Percentiles rank a stretch among this genome's conserved stretches.
These are phyloP conservation scores for Drosophila setifemur DNA, from an alignment of 1,140 invertebrate species.

Conservation along the genomic window DNA sequence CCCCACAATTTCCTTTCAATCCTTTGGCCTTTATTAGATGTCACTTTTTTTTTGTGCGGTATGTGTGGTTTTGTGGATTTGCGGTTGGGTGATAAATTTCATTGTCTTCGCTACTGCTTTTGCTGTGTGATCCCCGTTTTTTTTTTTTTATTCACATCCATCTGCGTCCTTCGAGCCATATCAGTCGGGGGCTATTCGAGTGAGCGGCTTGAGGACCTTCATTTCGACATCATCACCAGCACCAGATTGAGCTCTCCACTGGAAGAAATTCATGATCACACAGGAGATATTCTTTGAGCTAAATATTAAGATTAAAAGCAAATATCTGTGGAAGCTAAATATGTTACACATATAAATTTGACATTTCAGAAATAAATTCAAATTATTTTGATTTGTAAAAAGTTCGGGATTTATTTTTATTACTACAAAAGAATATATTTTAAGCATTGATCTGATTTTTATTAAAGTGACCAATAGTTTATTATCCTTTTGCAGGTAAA, in stretches of 20 bases:
- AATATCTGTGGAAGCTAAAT: no score
- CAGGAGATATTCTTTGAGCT: no score
- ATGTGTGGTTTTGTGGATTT: constrained; percentile 48
- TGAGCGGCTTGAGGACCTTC: constrained; percentile 34
- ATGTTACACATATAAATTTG: no score
- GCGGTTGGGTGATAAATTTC: constrained; percentile 69
- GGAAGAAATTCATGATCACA: background rate
- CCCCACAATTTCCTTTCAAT: background rate
- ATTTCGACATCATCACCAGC: background rate
- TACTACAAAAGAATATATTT: no score
- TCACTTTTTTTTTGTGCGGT: constrained; percentile 40
- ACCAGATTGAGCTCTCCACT: constrained; percentile 11
- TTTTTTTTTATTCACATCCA: constrained; percentile 28
- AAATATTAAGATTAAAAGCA: no score
- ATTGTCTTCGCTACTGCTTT: constrained; percentile 31
- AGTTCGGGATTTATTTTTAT: no score
- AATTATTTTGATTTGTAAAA: no score
- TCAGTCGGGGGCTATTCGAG: constrained; percentile 32
- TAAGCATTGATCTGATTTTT: no score
- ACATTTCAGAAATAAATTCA: no score
- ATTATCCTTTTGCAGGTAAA: no score
- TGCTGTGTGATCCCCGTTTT: constrained; percentile 15
- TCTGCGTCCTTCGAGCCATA: constrained; percentile 43
- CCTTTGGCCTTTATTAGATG: constrained; percentile 49
- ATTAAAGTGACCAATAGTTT: background rate